Percentiles rank a stretch among this genome's conserved stretches.
phyloP scores from a whole-genome alignment of 30 jellyfish, hydroid and myxozoan species.

The Chrysaora quinquecirrha region DNA sequence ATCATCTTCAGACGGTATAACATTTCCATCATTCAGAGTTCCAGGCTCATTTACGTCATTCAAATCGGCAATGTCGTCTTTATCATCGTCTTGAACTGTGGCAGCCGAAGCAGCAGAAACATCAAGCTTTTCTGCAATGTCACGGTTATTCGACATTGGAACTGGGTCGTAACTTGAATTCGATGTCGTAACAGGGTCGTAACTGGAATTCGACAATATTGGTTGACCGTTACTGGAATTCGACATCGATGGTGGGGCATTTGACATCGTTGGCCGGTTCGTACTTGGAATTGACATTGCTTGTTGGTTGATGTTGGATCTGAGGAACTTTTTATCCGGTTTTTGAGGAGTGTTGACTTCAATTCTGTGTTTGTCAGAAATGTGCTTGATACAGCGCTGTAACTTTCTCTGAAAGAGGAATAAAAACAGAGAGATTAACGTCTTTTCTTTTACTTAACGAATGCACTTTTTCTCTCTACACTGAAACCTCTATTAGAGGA shows the following conservation, averaged over 20 bases:
- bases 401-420: slow-evolving; percentile 49
- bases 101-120: neutral
- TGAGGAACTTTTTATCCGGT: neutral
- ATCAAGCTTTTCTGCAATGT: neutral
- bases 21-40: too few relatives aligned
- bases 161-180: neutral
- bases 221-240: neutral
- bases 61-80: too few relatives aligned
- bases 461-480: too few relatives aligned
- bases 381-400: slow-evolving; percentile 66
- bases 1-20: slow-evolving; percentile 48
- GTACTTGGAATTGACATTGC: too few relatives aligned
- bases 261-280: neutral
- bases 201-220: too few relatives aligned
- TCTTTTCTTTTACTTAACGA: too few relatives aligned
- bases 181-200: neutral
- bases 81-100: neutral
- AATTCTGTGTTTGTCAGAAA: slow-evolving; percentile 59
- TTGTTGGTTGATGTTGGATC: too few relatives aligned
- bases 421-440: too few relatives aligned
- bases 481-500: too few relatives aligned
- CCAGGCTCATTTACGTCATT: too few relatives aligned
- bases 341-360: slow-evolving; percentile 17
- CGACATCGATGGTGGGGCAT: neutral
- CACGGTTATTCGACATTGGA: neutral